A percentile compares a stretch with the other conserved stretches of the same genome.
phyloP scores from a whole-genome alignment of 1,140 invertebrate genomes.

The Drosophila asahinai region DNA sequence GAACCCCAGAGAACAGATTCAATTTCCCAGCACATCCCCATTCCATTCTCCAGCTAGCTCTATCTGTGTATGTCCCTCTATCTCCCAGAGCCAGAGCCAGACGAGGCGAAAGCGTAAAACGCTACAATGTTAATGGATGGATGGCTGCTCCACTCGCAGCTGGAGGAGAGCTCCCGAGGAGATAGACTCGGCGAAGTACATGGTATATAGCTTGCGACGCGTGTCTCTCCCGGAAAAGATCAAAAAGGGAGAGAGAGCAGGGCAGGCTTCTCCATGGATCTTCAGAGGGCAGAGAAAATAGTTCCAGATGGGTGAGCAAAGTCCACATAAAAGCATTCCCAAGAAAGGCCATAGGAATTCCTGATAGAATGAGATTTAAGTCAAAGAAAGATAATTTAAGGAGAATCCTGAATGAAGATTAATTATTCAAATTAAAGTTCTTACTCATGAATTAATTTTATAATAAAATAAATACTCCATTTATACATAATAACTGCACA shows the following conservation, averaged over 20 bases:
- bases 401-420: background rate
- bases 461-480: too few relatives aligned
- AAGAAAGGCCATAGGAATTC: background rate
- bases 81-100: conserved; percentile 43
- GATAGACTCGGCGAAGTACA: background rate
- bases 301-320: conserved; percentile 6
- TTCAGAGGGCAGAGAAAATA: background rate
- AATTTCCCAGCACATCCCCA: conserved; percentile 24
- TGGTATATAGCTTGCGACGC: conserved; percentile 21
- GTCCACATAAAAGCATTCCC: background rate
- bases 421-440: too few relatives aligned
- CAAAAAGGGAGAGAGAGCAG: conserved; percentile 1
- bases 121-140: conserved; percentile 76
- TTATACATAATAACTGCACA: too few relatives aligned
- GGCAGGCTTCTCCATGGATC: background rate
- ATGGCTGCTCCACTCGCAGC: conserved; percentile 34
- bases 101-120: conserved; percentile 67
- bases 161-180: conserved; percentile 27
- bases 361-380: background rate
- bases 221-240: conserved; percentile 23
- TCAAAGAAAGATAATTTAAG: too few relatives aligned
- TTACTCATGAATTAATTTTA: too few relatives aligned
- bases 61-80: conserved; percentile 24
- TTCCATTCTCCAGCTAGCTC: background rate
- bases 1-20: conserved; percentile 59